phyloP scores from a whole-genome alignment of 2,797 vertebrate species.

The Cossypha heuglini region DNA sequence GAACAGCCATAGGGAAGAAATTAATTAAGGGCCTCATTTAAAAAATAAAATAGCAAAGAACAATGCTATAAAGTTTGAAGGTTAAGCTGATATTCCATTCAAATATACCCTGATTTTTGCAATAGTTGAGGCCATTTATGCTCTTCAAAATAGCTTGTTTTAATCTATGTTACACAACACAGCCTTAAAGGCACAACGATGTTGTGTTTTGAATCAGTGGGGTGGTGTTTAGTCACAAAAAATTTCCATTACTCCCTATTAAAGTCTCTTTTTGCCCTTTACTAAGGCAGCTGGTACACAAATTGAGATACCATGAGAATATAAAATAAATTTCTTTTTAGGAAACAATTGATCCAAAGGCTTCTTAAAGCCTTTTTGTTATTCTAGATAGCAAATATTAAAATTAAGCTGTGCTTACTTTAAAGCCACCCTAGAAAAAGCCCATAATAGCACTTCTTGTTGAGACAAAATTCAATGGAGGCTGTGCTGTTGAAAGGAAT shows the following conservation, averaged over 20 bases:
- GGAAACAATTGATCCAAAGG: background rate
- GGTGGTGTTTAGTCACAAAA: background rate
- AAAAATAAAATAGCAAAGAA: background rate
- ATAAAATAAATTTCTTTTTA: background rate
- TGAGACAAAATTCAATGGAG: background rate
- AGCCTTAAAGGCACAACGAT: background rate
- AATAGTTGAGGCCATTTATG: background rate
- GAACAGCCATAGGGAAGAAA: background rate
- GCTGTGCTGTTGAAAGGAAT: background rate
- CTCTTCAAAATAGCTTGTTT: background rate
- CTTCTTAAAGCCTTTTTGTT: background rate
- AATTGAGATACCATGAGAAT: background rate
- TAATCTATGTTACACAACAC: background rate
- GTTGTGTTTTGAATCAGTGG: background rate
- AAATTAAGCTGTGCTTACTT: background rate
- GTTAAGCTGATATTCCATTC: background rate
- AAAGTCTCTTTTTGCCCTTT: background rate
- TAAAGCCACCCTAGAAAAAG: background rate
- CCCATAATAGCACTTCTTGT: background rate
- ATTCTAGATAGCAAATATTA: background rate
- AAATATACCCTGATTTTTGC: background rate
- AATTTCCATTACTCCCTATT: background rate
- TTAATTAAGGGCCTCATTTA: background rate
- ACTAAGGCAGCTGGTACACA: background rate
- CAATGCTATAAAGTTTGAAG: background rate